Base-by-base conservation (phyloP, 2,888 invertebrate genomes). In the Rhimphoctona megacephalus region DNA sequence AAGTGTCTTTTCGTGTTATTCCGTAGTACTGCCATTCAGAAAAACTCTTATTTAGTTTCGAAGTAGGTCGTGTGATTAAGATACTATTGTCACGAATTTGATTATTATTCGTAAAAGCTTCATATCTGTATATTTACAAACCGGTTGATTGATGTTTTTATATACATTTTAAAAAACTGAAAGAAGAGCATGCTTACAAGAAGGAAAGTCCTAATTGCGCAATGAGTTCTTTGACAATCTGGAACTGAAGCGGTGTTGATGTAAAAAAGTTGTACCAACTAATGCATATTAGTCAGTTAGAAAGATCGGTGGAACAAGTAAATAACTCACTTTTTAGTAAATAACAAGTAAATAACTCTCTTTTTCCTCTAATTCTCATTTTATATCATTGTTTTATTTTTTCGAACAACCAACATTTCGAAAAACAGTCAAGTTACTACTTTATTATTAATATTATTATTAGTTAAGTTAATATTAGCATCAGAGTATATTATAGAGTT, bases 1-100 rank as follows among this genome's bases (percentile, higher is more conserved):
- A 11, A 43, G 43, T 43, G 69, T 43, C 43, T 43, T 69, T 69
- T 39, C 43, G 69, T 69, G 43, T 22, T 69, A 43, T 6, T 61
- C 17, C 14, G 61, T 61, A 61, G 30, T 30, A 61, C 0, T 2
- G 14, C 17, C 30, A 30, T 17, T 14, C 25, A 25, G 69, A 14
- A 22, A 25, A 43, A 22, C 14, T 25, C 14, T 69, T 17, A 25
- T 43, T 39, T 14, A 43, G 17, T 43, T 36, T 43, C 43, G 5
- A 19, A 46, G n/a, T 19, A 46, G 52, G 49, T 14, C 46, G n/a
- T 6, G 49, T 19, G 70, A 72, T 46, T 43, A 25, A 49, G 46
- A 46, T 72, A 33, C 49, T 30, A 72, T 30, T 39, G 39, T 67
- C 30, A 30, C n/a, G 67, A 67, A 49, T 30, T 30, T 17, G 0